A percentile compares a stretch with the other conserved stretches of the same genome.
These are phyloP conservation scores for Formica selysi DNA, from an alignment of 1,140 invertebrate species.

Conservation along the genomic window DNA sequence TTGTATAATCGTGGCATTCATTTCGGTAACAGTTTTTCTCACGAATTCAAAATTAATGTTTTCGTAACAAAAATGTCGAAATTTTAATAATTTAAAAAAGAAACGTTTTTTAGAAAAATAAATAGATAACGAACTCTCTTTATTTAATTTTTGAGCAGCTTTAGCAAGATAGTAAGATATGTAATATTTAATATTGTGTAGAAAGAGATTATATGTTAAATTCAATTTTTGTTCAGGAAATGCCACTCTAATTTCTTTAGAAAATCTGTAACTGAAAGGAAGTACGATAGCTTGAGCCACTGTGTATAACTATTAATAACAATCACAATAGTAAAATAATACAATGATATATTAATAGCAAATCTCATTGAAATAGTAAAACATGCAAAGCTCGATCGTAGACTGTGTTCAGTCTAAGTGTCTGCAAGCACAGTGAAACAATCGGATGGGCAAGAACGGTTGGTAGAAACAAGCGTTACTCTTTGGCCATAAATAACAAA, in stretches of 20 bases:
- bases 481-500: slow-evolving; percentile 60
- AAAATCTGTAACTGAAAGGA: slow-evolving; percentile 30
- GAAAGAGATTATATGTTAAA: neutral
- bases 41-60: slow-evolving; percentile 4
- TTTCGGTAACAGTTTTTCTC: slow-evolving; percentile 41
- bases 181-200: neutral
- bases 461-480: slow-evolving; percentile 25
- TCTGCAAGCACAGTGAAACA: slow-evolving; percentile 19
- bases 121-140: neutral
- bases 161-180: neutral
- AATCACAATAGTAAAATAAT: slow-evolving; percentile 51
- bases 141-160: neutral
- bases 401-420: slow-evolving; percentile 54
- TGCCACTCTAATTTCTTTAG: neutral
- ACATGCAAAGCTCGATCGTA: slow-evolving; percentile 70
- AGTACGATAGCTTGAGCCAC: slow-evolving; percentile 40
- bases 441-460: slow-evolving; percentile 18
- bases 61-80: neutral
- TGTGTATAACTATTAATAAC: slow-evolving; percentile 46
- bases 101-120: neutral
- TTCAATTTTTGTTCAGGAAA: slow-evolving; percentile 16
- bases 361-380: slow-evolving; percentile 69
- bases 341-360: slow-evolving; percentile 37
- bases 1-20: slow-evolving; percentile 48
- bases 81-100: neutral